Evolutionary conservation across 2,113 vertebrate genomes (phyloP), one percentile per base, ranked within the genome.

Genomic region (Erythrolamprus reginae): DNA sequence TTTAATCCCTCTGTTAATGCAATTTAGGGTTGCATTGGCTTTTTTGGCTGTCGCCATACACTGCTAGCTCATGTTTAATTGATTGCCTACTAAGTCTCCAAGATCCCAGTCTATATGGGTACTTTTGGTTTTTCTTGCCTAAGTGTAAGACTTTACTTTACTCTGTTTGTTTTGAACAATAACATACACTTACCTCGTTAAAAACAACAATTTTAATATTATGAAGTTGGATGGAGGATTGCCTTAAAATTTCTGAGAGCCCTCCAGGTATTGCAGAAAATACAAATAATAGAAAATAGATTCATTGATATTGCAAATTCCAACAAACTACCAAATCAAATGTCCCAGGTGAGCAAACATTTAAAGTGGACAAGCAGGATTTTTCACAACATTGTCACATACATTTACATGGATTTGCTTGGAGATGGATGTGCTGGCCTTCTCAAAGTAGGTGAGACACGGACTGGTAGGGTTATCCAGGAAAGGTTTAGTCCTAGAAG

Each of bases 171-270:
- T 82, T 89, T 53, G 24, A 42, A 33, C 15, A 21, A 33, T n/a
- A 82, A 13, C 82, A 50, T 17, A 65, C 3, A 53, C 97, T 95
- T 97, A 99, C 99, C 97, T 99, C 99, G 92, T 99, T 99, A 92
- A 99, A 97, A 56, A 99, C 98, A 8, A 99, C 95, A 48, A 98
- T 95, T 93, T 96, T 98, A 91, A 99, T 96, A 65, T 92, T 89
- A 55, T 94, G 55, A 52, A 99, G 97, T 15, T 96, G 95, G 50
- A 99, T 95, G 48, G 97, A 97, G 92, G 97, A 97, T 96, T 99
- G 98, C 93, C 98, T 99, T 82, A 98, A 92, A 92, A 99, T 98
- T 94, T 99, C 99, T 91, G 98, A 92, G 56, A 99, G 98, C 94
- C 99, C 97, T 86, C 99, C 99, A 17, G 99, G 99, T 3, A 98